phyloP scores from a whole-genome alignment of 1,140 invertebrate species.

The Penaeus chinensis region DNA sequence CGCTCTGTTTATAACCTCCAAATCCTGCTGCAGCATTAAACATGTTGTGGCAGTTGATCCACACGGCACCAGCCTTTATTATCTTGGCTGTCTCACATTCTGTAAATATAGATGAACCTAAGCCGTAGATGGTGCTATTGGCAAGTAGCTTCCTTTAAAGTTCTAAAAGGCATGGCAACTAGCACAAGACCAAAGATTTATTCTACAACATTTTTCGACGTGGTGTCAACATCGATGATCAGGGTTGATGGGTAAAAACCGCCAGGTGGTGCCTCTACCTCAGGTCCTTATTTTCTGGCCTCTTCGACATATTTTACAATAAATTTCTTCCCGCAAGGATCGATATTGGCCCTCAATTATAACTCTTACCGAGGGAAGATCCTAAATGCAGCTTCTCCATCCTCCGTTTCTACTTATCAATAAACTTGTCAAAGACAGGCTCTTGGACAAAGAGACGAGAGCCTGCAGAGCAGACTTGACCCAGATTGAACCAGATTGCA shows the following conservation, averaged over 20 bases:
- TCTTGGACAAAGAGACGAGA: slow-evolving; percentile 73
- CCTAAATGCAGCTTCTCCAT: slow-evolving; percentile 69
- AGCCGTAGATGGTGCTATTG: slow-evolving; percentile 72
- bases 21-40: slow-evolving; percentile 71
- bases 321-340: slow-evolving; percentile 66
- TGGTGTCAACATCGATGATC: slow-evolving; percentile 69
- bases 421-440: slow-evolving; percentile 70
- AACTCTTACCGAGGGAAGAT: slow-evolving; percentile 69
- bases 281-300: slow-evolving; percentile 69
- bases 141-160: slow-evolving; percentile 74
- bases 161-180: slow-evolving; percentile 72
- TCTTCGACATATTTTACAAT: slow-evolving; percentile 68
- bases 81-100: slow-evolving; percentile 73
- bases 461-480: slow-evolving; percentile 72
- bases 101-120: slow-evolving; percentile 73
- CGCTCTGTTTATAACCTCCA: slow-evolving; percentile 71
- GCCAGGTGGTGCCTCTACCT: slow-evolving; percentile 65
- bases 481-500: slow-evolving; percentile 72
- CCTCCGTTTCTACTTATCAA: slow-evolving; percentile 70
- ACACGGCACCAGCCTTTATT: slow-evolving; percentile 72
- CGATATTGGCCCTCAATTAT: slow-evolving; percentile 69
- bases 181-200: slow-evolving; percentile 70
- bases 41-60: slow-evolving; percentile 74
- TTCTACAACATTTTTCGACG: slow-evolving; percentile 68
- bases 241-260: slow-evolving; percentile 69